A percentile compares a stretch with the other conserved stretches of the same genome.
Evolutionary conservation across 2,113 vertebrate genomes (phyloP).

Genomic region (Pungitius pungitius): DNA sequence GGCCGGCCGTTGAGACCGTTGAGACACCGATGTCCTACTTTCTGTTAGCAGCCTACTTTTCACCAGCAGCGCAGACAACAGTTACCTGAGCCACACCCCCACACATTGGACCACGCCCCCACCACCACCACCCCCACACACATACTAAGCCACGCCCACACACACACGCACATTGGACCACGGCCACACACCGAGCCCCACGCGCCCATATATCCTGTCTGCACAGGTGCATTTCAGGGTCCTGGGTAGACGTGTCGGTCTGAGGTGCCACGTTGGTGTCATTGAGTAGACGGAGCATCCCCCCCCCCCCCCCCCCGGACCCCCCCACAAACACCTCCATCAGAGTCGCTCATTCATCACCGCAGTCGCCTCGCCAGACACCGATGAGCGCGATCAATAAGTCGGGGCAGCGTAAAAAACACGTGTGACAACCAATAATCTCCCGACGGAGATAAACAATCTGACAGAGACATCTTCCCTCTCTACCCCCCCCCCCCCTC

Average conservation of each 20-base stretch:
- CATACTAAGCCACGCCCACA: conserved; percentile 7
- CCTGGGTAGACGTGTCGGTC: too few relatives aligned
- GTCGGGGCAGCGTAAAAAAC: conserved; percentile 66
- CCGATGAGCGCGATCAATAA: conserved; percentile 71
- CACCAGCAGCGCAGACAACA: conserved; percentile 53
- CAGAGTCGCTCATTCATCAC: conserved; percentile 66
- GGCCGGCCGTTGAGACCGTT: conserved; percentile 71
- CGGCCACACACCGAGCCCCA: too few relatives aligned
- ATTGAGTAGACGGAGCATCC: too few relatives aligned
- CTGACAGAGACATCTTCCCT: conserved; percentile 60
- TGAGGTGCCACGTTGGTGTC: too few relatives aligned
- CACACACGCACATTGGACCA: too few relatives aligned
- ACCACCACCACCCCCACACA: too few relatives aligned
- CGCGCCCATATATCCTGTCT: too few relatives aligned
- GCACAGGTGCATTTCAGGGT: too few relatives aligned
- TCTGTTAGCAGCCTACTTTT: conserved; percentile 74
- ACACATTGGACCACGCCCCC: conserved; percentile 36
- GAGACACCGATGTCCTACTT: conserved; percentile 72
- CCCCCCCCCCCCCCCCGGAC: too few relatives aligned
- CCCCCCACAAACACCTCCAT: conserved; percentile 15
- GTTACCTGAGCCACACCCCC: conserved; percentile 40
- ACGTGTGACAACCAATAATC: conserved; percentile 54
- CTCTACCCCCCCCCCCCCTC: too few relatives aligned
- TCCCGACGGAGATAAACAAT: conserved; percentile 56
- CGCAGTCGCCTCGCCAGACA: conserved; percentile 52